Percentiles rank a stretch among this genome's conserved stretches.
These are phyloP conservation scores for Augochlora pura DNA, from an alignment of 1,140 invertebrate species.

Conservation along the genomic window DNA sequence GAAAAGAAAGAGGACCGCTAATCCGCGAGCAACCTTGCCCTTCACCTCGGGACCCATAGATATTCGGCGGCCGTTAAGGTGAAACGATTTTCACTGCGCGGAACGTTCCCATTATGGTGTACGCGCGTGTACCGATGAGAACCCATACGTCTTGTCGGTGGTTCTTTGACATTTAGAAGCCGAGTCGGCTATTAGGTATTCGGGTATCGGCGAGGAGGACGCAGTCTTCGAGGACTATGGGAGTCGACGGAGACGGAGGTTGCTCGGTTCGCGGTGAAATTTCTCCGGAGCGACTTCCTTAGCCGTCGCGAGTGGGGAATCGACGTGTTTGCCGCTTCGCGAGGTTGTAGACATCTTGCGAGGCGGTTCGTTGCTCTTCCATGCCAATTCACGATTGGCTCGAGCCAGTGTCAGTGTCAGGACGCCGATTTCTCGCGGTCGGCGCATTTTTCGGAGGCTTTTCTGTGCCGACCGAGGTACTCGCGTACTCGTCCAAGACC, in stretches of 20 bases:
- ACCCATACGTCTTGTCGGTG: slow-evolving; percentile 16
- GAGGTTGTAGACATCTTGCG: slow-evolving; percentile 58
- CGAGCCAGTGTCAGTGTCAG: slow-evolving; percentile 55
- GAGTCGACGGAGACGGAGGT: slow-evolving; percentile 48
- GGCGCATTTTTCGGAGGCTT: not conserved
- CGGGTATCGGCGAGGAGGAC: slow-evolving; percentile 36
- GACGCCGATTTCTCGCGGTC: slow-evolving; percentile 52
- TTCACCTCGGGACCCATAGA: not conserved
- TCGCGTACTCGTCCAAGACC: too few relatives aligned
- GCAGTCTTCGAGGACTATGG: slow-evolving; percentile 15
- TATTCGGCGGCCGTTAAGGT: not conserved
- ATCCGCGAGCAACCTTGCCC: not conserved
- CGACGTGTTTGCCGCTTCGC: slow-evolving; percentile 34
- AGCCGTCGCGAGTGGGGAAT: slow-evolving; percentile 34
- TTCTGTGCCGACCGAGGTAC: not conserved
- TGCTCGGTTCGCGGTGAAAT: slow-evolving; percentile 69
- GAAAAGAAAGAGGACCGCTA: too few relatives aligned
- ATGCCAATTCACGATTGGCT: slow-evolving; percentile 48
- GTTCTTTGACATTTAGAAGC: slow-evolving; percentile 53
- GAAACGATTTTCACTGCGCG: not conserved
- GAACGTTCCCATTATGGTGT: not conserved
- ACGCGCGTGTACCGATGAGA: too few relatives aligned
- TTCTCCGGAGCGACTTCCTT: slow-evolving; percentile 65
- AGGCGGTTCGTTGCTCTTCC: slow-evolving; percentile 57
- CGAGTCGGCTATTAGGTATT: slow-evolving; percentile 49